Conservation (phyloP, 2,113 vertebrate genomes). For the Dissostichus mawsoni region DNA sequence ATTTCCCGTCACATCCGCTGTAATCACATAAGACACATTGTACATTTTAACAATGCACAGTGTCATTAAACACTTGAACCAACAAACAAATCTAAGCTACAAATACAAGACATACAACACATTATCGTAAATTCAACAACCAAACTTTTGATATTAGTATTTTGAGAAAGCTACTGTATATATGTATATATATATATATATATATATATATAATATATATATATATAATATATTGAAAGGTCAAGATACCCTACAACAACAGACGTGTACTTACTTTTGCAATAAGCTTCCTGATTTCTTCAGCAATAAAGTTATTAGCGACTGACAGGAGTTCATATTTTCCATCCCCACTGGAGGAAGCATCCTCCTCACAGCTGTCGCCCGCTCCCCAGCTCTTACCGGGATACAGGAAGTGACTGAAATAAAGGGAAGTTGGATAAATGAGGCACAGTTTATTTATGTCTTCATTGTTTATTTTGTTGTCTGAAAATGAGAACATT, state of each 20-base stretch:
- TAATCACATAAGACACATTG: slow-evolving; percentile 42
- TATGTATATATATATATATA: background rate
- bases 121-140: background rate
- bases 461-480: too few species aligned
- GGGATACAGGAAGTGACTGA: slow-evolving; percentile 94
- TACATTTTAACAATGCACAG: background rate
- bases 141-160: background rate
- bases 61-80: background rate
- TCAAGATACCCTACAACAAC: background rate
- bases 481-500: too few species aligned
- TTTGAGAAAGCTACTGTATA: background rate
- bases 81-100: too few species aligned
- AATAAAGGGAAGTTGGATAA: background rate
- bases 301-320: slow-evolving; percentile 90
- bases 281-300: slow-evolving; percentile 94
- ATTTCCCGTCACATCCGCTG: slow-evolving; percentile 91
- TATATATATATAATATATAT: too few species aligned
- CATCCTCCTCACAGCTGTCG: slow-evolving; percentile 85
- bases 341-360: slow-evolving; percentile 89
- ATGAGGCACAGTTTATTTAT: background rate
- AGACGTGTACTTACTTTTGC: slow-evolving; percentile 83
- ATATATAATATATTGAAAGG: background rate
- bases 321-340: slow-evolving; percentile 94
- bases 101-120: background rate
- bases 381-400: slow-evolving; percentile 85